These are phyloP conservation scores for Tympanoctomys barrerae DNA, from an alignment of 2,797 vertebrate species.

Conservation along the genomic window DNA sequence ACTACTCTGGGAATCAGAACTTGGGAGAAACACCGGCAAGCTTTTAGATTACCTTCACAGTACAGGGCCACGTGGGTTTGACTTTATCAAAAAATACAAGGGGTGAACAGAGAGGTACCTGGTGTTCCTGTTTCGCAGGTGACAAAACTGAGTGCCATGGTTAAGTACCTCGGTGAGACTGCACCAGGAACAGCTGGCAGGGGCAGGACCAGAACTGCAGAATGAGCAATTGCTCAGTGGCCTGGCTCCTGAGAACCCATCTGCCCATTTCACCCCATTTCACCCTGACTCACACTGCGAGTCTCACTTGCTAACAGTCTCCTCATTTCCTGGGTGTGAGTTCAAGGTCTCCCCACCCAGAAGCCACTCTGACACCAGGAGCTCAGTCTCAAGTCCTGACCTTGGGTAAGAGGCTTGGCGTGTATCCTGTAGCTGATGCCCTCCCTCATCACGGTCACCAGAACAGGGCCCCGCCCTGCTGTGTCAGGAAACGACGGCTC, in stretches of 20 bases:
- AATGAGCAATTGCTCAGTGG: background rate
- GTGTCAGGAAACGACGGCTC: background rate
- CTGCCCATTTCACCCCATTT: background rate
- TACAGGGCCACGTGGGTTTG: background rate
- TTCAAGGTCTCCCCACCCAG: conserved; percentile 2
- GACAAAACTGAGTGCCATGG: background rate
- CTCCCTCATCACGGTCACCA: background rate
- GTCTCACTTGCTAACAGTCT: conserved; percentile 44
- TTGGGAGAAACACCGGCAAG: background rate
- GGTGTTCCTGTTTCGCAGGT: background rate
- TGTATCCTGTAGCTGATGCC: background rate
- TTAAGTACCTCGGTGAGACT: background rate
- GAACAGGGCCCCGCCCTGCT: background rate
- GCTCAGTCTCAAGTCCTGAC: background rate
- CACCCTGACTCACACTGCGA: conserved; percentile 60
- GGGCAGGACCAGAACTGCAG: background rate
- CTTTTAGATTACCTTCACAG: background rate
- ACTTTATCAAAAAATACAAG: background rate
- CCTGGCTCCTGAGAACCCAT: background rate
- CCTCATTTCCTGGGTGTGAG: conserved; percentile 74
- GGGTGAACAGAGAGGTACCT: background rate
- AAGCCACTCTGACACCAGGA: background rate
- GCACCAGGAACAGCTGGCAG: background rate
- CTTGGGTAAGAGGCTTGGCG: conserved; percentile 34
- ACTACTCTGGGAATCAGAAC: background rate